Evolutionary conservation across 1,140 invertebrate species (phyloP).

Genomic region (Bombus soroeensis): DNA sequence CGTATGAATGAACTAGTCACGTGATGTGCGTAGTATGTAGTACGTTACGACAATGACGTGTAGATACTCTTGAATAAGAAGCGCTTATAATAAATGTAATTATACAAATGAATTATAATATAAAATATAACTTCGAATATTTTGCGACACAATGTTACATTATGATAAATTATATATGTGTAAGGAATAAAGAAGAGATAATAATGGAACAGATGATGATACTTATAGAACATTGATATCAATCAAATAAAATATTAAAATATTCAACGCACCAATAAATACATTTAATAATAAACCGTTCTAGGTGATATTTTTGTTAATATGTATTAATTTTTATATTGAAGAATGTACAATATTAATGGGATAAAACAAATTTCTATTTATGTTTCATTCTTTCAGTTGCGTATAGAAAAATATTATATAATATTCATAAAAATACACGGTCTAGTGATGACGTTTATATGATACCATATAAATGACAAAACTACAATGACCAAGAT

Average conservation of each 20-base stretch:
- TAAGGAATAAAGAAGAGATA: not conserved
- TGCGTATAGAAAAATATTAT: too few relatives aligned
- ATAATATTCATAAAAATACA: too few relatives aligned
- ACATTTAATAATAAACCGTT: not conserved
- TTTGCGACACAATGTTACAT: too few relatives aligned
- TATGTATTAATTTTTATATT: not conserved
- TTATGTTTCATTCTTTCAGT: too few relatives aligned
- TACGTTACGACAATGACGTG: conserved; percentile 5
- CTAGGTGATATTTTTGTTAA: too few relatives aligned
- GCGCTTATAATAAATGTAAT: not conserved
- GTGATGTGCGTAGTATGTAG: conserved; percentile 59
- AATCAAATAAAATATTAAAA: not conserved
- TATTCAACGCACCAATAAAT: not conserved
- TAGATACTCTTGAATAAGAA: conserved; percentile 10
- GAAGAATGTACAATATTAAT: not conserved
- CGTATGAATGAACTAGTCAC: conserved; percentile 70
- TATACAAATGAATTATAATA: not conserved
- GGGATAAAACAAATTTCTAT: too few relatives aligned
- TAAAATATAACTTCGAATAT: too few relatives aligned
- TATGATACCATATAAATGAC: not conserved
- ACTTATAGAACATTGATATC: not conserved
- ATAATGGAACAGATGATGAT: too few relatives aligned
- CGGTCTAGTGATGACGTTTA: too few relatives aligned
- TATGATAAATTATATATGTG: not conserved
- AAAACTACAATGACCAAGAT: not conserved